Evolutionary conservation across 2,113 vertebrate species (phyloP), one percentile per base, ranked within the genome.

Genomic region (Pyrgilauda ruficollis): DNA sequence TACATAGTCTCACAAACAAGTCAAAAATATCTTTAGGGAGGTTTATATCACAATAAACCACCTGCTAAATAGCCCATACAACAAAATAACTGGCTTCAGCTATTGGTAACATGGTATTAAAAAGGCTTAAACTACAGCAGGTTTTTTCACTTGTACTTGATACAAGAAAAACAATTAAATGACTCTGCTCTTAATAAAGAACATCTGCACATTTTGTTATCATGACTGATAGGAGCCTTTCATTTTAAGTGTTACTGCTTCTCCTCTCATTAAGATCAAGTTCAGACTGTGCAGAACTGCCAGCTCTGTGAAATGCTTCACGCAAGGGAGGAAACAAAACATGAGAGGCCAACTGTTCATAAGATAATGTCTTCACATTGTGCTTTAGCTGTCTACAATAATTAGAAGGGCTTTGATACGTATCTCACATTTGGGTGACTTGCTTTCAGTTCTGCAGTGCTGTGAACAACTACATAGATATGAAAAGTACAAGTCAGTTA

Each of bases 231-330:
- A 84, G 1, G 6, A 92, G 63, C 50, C 88, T 59, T 68, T 83
- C 67, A 47, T 58, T 77, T 75, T 15, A 68, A 92, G 39, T 49
- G 24, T 82, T 92, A 90, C 69, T 84, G 76, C 63, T 74, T 87
- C 79, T 92, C 43, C 49, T 62, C 73, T 84, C 92, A 89, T 96
- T 95, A 95, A 90, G 91, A 96, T 91, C 86, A 93, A 92, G 79
- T 73, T 93, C 39, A 92, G 41, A 49, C 39, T 58, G 77, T 52
- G 64, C 46, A 86, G 69, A 95, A 72, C 74, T 93, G 85, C 90
- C 67, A 96, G 6, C 67, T 87, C 77, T 5, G 5, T 84, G 46
- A 93, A 89, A 95, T 11, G 31, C 58, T 90, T 92, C 37, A 81
- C 61, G 47, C 83, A 37, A 78, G 58, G 53, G 85, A 97, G 31